Evolutionary conservation across 2,797 vertebrate species (phyloP), one percentile per base, ranked within the genome.

Genomic region (Cryptoprocta ferox): DNA sequence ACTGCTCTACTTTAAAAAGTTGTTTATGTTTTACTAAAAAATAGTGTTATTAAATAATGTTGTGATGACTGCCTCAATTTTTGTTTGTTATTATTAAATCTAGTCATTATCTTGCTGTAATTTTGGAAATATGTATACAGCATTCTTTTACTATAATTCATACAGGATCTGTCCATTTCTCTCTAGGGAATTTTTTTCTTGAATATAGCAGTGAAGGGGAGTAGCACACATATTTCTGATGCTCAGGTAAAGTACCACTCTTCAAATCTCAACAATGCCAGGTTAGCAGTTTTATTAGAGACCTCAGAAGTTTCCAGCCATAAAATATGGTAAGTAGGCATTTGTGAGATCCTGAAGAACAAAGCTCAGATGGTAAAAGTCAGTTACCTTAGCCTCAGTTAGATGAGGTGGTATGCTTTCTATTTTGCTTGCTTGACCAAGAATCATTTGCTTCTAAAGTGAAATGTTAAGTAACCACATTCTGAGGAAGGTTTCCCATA

Each of bases 1-100:
- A n/a, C 37, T 83, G 24, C 9, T n/a, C 35, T 70, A 42, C 42
- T 86, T 97, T 95, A 76, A 70, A 92, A 89, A 85, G 32, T 73
- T 89, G 21, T 79, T 65, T 81, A 59, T 79, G 32, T 48, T 96
- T 97, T 92, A 84, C 71, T 85, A 89, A 94, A 63, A 91, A 93
- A 70, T 65, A 50, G 6, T 80, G 42, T 45, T 84, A 87, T 94
- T 88, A 94, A 91, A n/a, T 85, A 94, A 45, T 94, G 13, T 63
- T 95, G 13, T 73, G 10, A 48, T 79, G 56, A 50, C 39, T 87
- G 13, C 2, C 9, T 90, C 21, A 89, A 56, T 76, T 87, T 87
- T 91, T 63, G 13, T 88, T 91, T 91, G 66, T 82, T 53, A n/a
- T 87, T 79, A 32, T 76, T 89, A 94, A 90, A 73, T 76, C 35